Evolutionary conservation across 2,113 vertebrate species (phyloP).

Genomic region (Ivindomyrus marchei): DNA sequence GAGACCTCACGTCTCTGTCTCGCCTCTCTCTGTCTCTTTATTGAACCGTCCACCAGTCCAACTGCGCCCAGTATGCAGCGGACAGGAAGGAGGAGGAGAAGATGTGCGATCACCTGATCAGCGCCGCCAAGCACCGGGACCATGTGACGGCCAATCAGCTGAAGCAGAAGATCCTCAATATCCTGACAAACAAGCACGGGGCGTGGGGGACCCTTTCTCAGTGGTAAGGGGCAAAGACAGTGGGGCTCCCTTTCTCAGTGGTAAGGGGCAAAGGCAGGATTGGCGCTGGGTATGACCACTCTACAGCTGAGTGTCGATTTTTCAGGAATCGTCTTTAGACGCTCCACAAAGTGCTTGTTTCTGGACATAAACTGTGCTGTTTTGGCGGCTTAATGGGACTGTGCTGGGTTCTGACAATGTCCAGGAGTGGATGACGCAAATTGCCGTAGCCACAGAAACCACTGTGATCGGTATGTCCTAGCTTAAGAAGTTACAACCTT

Average conservation of each 20-base stretch:
- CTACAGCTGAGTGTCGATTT: neutral
- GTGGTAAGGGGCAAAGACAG: too few relatives aligned
- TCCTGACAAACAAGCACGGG: conserved; percentile 95
- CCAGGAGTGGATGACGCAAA: neutral
- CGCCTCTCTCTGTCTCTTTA: neutral
- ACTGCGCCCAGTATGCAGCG: conserved; percentile 94
- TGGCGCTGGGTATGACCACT: neutral
- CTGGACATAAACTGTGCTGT: conserved; percentile 6
- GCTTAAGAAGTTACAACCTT: neutral
- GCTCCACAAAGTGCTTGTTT: neutral
- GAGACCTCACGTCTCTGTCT: neutral
- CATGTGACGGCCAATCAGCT: conserved; percentile 96
- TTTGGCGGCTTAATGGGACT: neutral
- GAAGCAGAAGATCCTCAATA: conserved; percentile 98
- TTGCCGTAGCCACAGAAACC: neutral
- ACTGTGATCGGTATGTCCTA: neutral
- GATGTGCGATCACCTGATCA: conserved; percentile 98
- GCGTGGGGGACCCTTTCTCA: conserved; percentile 58
- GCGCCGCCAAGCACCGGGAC: conserved; percentile 94
- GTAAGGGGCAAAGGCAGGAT: conserved; percentile 43
- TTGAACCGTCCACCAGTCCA: conserved; percentile 61
- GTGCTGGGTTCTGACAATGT: neutral
- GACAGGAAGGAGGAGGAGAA: conserved; percentile 95
- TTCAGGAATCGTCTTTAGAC: conserved; percentile 4
- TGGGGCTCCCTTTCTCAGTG: conserved; percentile 60